phyloP scores from a whole-genome alignment of 2,113 vertebrate species.

The Colossoma macropomum region DNA sequence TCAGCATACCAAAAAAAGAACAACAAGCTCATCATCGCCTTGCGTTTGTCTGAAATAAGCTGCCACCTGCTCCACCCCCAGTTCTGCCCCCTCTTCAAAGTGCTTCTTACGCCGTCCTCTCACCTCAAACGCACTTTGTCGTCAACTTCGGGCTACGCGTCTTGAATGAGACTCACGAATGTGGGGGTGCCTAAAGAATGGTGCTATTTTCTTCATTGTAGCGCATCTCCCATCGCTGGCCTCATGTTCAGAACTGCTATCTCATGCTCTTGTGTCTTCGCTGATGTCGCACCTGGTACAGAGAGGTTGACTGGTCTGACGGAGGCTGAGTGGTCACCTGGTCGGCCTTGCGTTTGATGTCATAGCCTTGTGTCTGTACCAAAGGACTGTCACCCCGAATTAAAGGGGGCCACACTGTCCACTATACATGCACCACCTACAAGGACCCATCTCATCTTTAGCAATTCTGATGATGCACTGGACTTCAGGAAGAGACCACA shows the following conservation, averaged over 20 bases:
- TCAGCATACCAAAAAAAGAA: slow-evolving; percentile 65
- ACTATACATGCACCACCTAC: neutral
- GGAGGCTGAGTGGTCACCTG: neutral
- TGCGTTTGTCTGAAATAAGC: slow-evolving; percentile 44
- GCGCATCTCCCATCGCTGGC: slow-evolving; percentile 3
- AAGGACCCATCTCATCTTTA: neutral
- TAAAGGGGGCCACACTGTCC: slow-evolving; percentile 20
- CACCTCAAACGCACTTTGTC: slow-evolving; percentile 75
- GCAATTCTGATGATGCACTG: slow-evolving; percentile 22
- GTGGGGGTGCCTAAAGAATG: slow-evolving; percentile 60
- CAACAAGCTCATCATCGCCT: slow-evolving; percentile 49
- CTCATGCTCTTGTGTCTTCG: neutral
- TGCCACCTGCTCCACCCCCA: slow-evolving; percentile 25
- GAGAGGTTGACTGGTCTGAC: neutral
- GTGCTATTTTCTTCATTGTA: slow-evolving; percentile 61
- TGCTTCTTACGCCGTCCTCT: slow-evolving; percentile 60
- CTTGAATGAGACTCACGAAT: slow-evolving; percentile 43
- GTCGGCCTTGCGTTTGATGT: slow-evolving; percentile 9
- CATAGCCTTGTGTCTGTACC: slow-evolving; percentile 44
- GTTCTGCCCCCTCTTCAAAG: slow-evolving; percentile 57
- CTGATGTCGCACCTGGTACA: slow-evolving; percentile 5
- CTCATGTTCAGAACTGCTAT: neutral
- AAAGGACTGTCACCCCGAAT: slow-evolving; percentile 52
- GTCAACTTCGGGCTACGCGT: slow-evolving; percentile 44
- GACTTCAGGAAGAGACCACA: slow-evolving; percentile 13